Conservation (phyloP, 1,140 invertebrate genomes). For the Melanaphis sacchari region DNA sequence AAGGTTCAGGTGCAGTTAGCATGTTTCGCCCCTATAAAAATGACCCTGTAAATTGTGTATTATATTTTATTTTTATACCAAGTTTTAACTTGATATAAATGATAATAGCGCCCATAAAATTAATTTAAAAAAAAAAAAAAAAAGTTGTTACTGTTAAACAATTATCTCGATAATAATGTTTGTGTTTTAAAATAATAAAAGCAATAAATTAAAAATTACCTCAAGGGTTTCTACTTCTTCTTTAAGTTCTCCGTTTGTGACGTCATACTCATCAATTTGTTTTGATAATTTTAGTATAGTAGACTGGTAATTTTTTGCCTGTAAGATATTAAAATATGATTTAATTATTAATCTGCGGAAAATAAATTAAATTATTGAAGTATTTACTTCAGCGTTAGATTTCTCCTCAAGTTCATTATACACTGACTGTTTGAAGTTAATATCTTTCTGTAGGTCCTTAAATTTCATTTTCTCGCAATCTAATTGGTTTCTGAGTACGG, state of each 20-base stretch:
- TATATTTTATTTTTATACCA: background rate
- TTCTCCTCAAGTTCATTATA: constrained; percentile 58
- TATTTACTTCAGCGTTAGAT: constrained; percentile 7
- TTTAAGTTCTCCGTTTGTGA: constrained; percentile 62
- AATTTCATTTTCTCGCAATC: constrained; percentile 53
- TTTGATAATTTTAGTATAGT: constrained; percentile 59
- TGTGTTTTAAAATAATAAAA: background rate
- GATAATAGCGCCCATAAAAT: too few species aligned
- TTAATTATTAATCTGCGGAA: background rate
- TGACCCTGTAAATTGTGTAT: background rate
- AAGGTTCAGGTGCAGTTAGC: accelerated
- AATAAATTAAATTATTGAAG: constrained; percentile 56
- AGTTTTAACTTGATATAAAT: background rate
- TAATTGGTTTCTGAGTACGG: constrained; percentile 49
- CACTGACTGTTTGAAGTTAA: constrained; percentile 58
- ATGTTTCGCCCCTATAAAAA: background rate
- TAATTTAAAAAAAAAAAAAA: background rate
- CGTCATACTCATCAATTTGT: constrained; percentile 61
- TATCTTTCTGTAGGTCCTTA: constrained; percentile 58
- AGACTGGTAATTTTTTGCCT: constrained; percentile 61
- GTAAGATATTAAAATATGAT: background rate
- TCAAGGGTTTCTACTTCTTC: constrained; percentile 62
- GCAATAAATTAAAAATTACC: constrained; percentile 56
- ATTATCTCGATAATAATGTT: background rate
- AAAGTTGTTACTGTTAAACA: background rate